Percentiles rank a stretch among this genome's conserved stretches.
Evolutionary conservation across 2,113 vertebrate genomes (phyloP).

Genomic region (Atherinomorus stipes): DNA sequence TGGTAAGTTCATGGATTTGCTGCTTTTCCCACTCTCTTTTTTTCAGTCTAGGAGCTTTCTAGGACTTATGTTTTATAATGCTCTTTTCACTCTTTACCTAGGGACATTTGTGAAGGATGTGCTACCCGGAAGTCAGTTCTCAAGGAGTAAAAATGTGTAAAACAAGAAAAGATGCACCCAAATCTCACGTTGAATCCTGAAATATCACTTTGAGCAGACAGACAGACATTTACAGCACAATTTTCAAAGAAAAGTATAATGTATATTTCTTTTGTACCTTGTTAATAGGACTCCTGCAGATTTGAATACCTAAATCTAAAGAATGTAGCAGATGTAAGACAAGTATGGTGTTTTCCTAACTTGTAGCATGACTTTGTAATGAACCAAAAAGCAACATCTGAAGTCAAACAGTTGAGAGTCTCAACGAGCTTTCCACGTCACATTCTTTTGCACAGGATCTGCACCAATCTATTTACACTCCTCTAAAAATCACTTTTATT

Average conservation of each 20-base stretch:
- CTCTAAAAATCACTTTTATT: not conserved
- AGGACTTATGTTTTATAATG: slow-evolving; percentile 18
- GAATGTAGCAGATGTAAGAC: too few relatives aligned
- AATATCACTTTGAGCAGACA: not conserved
- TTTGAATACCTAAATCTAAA: too few relatives aligned
- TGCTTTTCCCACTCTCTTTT: not conserved
- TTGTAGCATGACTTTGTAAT: too few relatives aligned
- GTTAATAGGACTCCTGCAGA: too few relatives aligned
- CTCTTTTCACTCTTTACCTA: slow-evolving; percentile 15
- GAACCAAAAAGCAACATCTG: too few relatives aligned
- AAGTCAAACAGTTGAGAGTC: too few relatives aligned
- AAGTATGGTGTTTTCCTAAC: too few relatives aligned
- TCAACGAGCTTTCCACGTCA: too few relatives aligned
- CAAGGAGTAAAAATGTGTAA: not conserved
- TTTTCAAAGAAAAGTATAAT: not conserved
- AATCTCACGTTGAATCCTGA: not conserved
- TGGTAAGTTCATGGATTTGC: slow-evolving; percentile 58
- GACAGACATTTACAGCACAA: not conserved
- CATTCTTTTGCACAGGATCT: too few relatives aligned
- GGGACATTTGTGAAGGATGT: slow-evolving; percentile 2
- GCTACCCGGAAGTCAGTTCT: not conserved
- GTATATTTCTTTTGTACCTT: too few relatives aligned
- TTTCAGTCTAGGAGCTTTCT: slow-evolving; percentile 4
- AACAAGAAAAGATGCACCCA: not conserved
- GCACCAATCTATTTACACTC: too few relatives aligned